These are phyloP conservation scores for Agapornis canus DNA, from an alignment of 2,797 vertebrate genomes.

Conservation along the genomic window DNA sequence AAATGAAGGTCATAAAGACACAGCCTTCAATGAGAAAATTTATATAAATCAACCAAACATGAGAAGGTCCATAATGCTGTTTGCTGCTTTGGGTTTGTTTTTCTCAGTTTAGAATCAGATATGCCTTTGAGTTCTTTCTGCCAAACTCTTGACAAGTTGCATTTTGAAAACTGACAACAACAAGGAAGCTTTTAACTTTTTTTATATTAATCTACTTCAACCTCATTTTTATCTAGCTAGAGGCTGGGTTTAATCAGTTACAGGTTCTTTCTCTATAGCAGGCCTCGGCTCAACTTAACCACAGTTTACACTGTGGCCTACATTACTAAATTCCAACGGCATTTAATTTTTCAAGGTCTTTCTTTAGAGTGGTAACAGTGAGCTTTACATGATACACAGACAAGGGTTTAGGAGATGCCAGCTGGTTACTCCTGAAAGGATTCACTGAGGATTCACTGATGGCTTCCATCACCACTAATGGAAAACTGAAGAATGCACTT, in stretches of 20 bases:
- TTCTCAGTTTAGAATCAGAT: constrained; percentile 32
- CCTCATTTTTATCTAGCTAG: constrained; percentile 65
- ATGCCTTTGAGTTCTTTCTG: background rate
- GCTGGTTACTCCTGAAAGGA: constrained; percentile 22
- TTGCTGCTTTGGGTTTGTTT: constrained; percentile 25
- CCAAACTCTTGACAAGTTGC: constrained; percentile 63
- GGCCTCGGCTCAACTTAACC: constrained; percentile 68
- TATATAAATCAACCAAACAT: background rate
- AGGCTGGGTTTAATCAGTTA: constrained; percentile 65
- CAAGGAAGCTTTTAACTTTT: constrained; percentile 50
- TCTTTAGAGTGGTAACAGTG: constrained; percentile 51
- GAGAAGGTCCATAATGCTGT: background rate
- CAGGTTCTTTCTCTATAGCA: constrained; percentile 70
- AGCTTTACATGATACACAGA: constrained; percentile 34
- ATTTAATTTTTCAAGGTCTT: constrained; percentile 55
- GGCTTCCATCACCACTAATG: background rate
- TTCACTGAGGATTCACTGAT: constrained; percentile 27
- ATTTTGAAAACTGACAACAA: constrained; percentile 49
- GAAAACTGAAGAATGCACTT: constrained; percentile 34
- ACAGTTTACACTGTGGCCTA: constrained; percentile 72
- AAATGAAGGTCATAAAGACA: constrained; percentile 7
- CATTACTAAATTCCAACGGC: constrained; percentile 72
- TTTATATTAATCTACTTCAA: constrained; percentile 43
- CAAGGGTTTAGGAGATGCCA: constrained; percentile 55
- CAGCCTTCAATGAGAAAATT: background rate